Conservation (phyloP, 2,113 vertebrate species). For the Microtus pennsylvanicus region DNA sequence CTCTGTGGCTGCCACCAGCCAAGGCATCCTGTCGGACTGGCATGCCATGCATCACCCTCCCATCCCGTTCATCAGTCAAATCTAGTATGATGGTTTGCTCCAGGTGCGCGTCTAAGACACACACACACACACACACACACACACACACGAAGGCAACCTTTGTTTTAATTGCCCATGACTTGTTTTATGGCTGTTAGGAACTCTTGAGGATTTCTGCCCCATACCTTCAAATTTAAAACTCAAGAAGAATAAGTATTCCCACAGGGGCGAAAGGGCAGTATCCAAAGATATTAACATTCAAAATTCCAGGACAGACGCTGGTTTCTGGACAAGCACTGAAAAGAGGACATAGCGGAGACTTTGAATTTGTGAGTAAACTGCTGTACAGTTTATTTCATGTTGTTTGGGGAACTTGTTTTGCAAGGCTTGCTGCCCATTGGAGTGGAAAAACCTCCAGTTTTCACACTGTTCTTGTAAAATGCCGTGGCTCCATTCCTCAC, state of each 20-base stretch:
- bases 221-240: slow-evolving; percentile 55
- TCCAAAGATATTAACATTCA: not conserved
- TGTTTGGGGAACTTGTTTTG: slow-evolving; percentile 54
- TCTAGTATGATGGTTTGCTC: slow-evolving; percentile 39
- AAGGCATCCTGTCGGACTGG: not conserved
- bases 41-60: not conserved
- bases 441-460: slow-evolving; percentile 8
- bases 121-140: not conserved
- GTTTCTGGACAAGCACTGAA: not conserved
- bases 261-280: not conserved
- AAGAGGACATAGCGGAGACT: not conserved
- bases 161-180: not conserved
- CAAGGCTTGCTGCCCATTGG: not conserved
- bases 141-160: not conserved
- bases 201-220: slow-evolving; percentile 35
- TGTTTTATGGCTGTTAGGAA: slow-evolving; percentile 49
- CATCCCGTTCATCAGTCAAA: not conserved
- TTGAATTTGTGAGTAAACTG: slow-evolving; percentile 31
- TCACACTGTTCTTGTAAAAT: not conserved
- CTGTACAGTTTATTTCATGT: not conserved
- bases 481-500: not conserved
- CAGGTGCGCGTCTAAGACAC: slow-evolving; percentile 15
- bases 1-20: not conserved
- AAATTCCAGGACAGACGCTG: not conserved
- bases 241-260: not conserved